Evolutionary conservation across 2,888 invertebrate genomes (phyloP), one percentile per base, ranked within the genome.

Genomic region (Phanerotoma sp.): DNA sequence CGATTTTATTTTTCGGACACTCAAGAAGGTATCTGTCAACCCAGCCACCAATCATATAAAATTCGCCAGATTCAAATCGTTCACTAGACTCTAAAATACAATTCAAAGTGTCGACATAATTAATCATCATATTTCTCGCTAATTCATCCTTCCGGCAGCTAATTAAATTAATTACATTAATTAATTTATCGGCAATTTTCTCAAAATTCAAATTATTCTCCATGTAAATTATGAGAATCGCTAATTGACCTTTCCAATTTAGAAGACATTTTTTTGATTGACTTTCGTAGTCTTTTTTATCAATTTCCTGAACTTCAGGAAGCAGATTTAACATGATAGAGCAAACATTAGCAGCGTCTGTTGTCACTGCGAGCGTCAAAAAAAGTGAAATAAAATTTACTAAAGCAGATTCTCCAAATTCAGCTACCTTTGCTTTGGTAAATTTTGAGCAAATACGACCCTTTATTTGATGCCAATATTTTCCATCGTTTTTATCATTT

Each of bases 391-490:
- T 75, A 38, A 84, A 79, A 73, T 84, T 81, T 62, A 82, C 81
- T 28, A 84, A 75, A 2, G 84, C 84, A 21, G 75, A 75, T 64
- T 83, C 82, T 20, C 79, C 80, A 10, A 84, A 76, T 6, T 81
- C 79, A 51, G 79, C 67, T 47, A 84, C 74, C 71, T 84, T 84
- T 45, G 78, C 78, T n/a, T 79, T 72, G 11, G 82, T 80, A 55
- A 84, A 83, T 67, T 84, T 84, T 1, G 83, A 81, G 59, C 80
- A 83, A 55, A 85, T 80, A 50, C 84, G 77, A 1, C 84, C 83
- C 60, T 82, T 74, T 10, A 84, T 74, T 65, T 83, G 79, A 60
- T 78, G 78, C 79, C 79, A 79, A 60, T 73, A 69, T 56, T 74
- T 74, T 7, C 63, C 58, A 38, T 77, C 74, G 7, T 54, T 64